phyloP scores from a whole-genome alignment of 1,140 invertebrate genomes.

The Drosophila asahinai region DNA sequence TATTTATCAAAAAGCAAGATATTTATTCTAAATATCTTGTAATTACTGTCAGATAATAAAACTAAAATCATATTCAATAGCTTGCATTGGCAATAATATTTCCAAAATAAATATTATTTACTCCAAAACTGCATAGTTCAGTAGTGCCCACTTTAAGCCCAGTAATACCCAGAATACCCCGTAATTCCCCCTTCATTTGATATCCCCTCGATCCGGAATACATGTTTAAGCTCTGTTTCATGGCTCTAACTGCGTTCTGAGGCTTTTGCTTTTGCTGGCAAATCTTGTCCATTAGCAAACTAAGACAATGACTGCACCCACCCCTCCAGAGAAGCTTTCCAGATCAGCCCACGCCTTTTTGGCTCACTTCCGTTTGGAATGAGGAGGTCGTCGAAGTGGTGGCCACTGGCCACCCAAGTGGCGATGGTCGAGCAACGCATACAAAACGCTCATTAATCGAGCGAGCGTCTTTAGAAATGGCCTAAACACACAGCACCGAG shows the following conservation, averaged over 20 bases:
- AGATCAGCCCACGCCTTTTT: slow-evolving; percentile 17
- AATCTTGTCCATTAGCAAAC: slow-evolving; percentile 47
- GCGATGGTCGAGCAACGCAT: slow-evolving; percentile 64
- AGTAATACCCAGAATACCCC: too few relatives aligned
- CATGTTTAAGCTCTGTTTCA: slow-evolving; percentile 26
- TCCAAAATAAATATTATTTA: too few relatives aligned
- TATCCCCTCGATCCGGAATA: not conserved
- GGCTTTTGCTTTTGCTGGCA: slow-evolving; percentile 32
- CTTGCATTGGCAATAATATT: too few relatives aligned
- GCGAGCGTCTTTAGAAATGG: slow-evolving; percentile 49
- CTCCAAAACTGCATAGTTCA: too few relatives aligned
- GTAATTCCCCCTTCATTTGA: not conserved
- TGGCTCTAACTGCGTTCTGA: slow-evolving; percentile 29
- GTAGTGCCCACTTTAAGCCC: too few relatives aligned
- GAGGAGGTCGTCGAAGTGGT: not conserved
- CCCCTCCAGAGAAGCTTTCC: not conserved
- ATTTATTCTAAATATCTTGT: too few relatives aligned
- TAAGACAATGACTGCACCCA: slow-evolving; percentile 42
- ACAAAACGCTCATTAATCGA: slow-evolving; percentile 80
- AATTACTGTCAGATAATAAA: too few relatives aligned
- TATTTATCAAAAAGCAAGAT: too few relatives aligned
- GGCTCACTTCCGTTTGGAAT: slow-evolving; percentile 45
- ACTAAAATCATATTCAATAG: too few relatives aligned
- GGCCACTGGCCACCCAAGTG: slow-evolving; percentile 68
- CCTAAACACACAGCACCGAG: slow-evolving; percentile 25